Evolutionary conservation across 1,140 invertebrate genomes (phyloP), one percentile per base, ranked within the genome.

Genomic region (Berghia stephanieae): DNA sequence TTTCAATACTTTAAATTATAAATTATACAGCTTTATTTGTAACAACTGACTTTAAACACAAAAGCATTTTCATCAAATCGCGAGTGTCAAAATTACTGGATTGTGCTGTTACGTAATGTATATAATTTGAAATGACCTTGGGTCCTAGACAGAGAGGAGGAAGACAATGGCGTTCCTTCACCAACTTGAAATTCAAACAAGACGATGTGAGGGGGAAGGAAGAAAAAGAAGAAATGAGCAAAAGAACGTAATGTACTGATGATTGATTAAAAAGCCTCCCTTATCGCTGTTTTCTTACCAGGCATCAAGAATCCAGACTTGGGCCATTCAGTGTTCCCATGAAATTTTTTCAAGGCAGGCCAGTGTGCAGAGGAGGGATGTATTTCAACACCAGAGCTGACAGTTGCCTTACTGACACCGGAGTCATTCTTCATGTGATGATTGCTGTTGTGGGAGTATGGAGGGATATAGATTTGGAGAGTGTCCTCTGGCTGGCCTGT

Each of bases 401-500:
- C 68, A 27, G 80, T 75, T 68, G 70, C 82, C 49, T 44, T n/a
- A 46, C 72, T 77, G 24, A 66, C 13, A 0, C 43, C 73, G 40
- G 71, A 34, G 21, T 81, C 83, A 1, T 79, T 69, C 34, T 79
- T 69, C 8, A 68, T 71, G 63, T 70, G 78, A 6, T 72, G 18
- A 43, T 75, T 79, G 31, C 55, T 76, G 31, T 75, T 69, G 21
- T 24, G 31, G 27, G 70, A 46, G 46, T 55, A 74, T 24, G 80
- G 77, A 4, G 94, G 94, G 85, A 95, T 94, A 83, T 93, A 98
- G 18, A 98, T 90, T 81, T 96, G 94, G 0, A 99, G 91, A 13
- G 93, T 94, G 90, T 99, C 97, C 90, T 99, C 97, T 0, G 94
- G 93, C 88, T 99, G 97, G 0, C 95, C 95, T 0, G 97, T 99